These are phyloP conservation scores for Cotesia chilonis DNA, from an alignment of 1,140 invertebrate species.

Conservation along the genomic window DNA sequence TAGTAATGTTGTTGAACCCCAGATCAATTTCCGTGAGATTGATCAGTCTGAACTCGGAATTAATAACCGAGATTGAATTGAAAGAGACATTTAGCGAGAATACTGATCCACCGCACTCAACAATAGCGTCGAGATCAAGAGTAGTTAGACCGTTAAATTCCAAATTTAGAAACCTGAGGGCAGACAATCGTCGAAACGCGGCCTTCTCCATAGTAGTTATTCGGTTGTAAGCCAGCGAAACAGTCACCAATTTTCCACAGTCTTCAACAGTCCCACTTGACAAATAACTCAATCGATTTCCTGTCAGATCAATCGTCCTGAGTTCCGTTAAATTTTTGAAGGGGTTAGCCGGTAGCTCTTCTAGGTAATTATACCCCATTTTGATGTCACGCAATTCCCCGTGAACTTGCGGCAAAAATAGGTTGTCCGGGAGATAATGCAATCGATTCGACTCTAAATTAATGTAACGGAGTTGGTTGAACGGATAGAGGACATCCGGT, in stretches of 20 bases:
- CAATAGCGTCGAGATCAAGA: slow-evolving; percentile 56
- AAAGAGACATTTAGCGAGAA: slow-evolving; percentile 61
- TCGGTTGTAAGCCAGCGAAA: slow-evolving; percentile 67
- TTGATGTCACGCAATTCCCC: slow-evolving; percentile 78
- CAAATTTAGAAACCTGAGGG: slow-evolving; percentile 58
- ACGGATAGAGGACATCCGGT: slow-evolving; percentile 70
- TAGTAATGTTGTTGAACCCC: slow-evolving; percentile 78
- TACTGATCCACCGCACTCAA: slow-evolving; percentile 57
- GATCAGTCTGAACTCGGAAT: slow-evolving; percentile 47
- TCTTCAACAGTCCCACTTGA: slow-evolving; percentile 51
- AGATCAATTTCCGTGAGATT: slow-evolving; percentile 72
- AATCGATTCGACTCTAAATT: slow-evolving; percentile 88
- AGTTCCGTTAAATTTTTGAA: slow-evolving; percentile 73
- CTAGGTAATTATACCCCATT: slow-evolving; percentile 77
- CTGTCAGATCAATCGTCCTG: slow-evolving; percentile 58
- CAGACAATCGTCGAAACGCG: slow-evolving; percentile 71
- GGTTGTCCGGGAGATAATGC: slow-evolving; percentile 69
- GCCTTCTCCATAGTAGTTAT: slow-evolving; percentile 76
- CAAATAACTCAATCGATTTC: slow-evolving; percentile 56
- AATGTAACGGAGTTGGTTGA: slow-evolving; percentile 79
- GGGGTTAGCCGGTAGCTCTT: slow-evolving; percentile 74
- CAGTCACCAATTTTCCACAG: slow-evolving; percentile 58
- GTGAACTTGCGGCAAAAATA: slow-evolving; percentile 76
- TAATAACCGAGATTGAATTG: slow-evolving; percentile 57
- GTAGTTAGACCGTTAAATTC: slow-evolving; percentile 59